Conservation (phyloP, 2,888 invertebrate genomes). For the Panorpa germanica region DNA sequence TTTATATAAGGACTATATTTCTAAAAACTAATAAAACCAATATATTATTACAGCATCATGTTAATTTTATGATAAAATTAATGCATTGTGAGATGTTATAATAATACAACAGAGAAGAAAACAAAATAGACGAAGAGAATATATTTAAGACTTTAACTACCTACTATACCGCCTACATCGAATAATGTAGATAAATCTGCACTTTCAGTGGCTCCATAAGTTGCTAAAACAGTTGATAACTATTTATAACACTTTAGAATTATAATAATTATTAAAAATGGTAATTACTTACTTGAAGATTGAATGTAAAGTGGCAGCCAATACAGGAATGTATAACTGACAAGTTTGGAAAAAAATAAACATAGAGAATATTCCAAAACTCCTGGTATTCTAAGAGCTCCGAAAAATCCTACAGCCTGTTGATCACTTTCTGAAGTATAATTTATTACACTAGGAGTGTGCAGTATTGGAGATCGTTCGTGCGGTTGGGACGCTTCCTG, state of each 20-base stretch:
- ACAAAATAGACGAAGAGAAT: too few species aligned
- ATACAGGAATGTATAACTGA: conserved; percentile 91
- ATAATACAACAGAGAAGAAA: too few species aligned
- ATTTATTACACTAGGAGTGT: conserved; percentile 12
- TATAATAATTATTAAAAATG: too few species aligned
- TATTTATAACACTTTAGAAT: too few species aligned
- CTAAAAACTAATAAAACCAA: too few species aligned
- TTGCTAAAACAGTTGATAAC: conserved; percentile 35
- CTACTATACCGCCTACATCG: conserved; percentile 79
- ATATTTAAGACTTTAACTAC: too few species aligned
- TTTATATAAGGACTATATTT: too few species aligned
- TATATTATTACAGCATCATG: too few species aligned
- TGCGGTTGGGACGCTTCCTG: conserved; percentile 22
- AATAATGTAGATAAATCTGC: conserved; percentile 67
- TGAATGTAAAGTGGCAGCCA: conserved; percentile 89
- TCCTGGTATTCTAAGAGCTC: conserved; percentile 74
- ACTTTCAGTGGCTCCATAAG: conserved; percentile 42
- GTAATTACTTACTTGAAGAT: conserved; percentile 56
- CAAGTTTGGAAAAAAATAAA: conserved; percentile 89
- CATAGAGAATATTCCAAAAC: conserved; percentile 86
- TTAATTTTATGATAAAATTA: too few species aligned
- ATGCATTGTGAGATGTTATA: too few species aligned
- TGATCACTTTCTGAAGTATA: conserved; percentile 15
- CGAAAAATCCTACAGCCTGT: conserved; percentile 50
- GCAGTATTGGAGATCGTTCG: conserved; percentile 22